phyloP scores from a whole-genome alignment of 2,888 invertebrate genomes.

The Emmelina monodactyla region DNA sequence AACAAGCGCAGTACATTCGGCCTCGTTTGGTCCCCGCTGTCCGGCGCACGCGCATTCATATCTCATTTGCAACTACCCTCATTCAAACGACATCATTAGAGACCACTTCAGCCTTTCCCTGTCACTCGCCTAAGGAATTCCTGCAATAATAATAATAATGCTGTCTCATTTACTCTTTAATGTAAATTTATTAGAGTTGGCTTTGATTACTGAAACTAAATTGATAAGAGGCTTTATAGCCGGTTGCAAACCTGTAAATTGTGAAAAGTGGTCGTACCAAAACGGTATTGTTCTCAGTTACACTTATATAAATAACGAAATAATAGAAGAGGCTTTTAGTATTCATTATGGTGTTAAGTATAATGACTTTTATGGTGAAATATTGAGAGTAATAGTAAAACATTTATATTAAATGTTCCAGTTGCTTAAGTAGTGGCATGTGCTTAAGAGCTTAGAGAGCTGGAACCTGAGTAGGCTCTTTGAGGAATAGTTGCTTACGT shows the following conservation, averaged over 20 bases:
- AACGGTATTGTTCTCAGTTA: too few relatives aligned
- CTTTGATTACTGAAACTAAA: not conserved
- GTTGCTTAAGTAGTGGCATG: too few relatives aligned
- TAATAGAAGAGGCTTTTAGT: too few relatives aligned
- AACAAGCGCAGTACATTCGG: not conserved
- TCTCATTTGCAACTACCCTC: conserved; percentile 34
- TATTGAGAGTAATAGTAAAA: too few relatives aligned
- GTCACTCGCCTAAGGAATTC: conserved; percentile 18
- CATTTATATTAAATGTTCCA: too few relatives aligned
- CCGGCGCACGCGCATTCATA: conserved; percentile 24
- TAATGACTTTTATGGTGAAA: too few relatives aligned
- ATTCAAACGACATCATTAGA: conserved; percentile 39
- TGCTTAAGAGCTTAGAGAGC: too few relatives aligned
- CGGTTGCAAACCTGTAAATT: not conserved
- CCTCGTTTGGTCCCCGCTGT: not conserved
- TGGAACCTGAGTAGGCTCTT: too few relatives aligned
- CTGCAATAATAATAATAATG: conserved; percentile 26
- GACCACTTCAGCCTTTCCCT: conserved; percentile 21
- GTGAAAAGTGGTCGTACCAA: too few relatives aligned
- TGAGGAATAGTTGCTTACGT: too few relatives aligned
- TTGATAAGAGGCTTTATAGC: not conserved
- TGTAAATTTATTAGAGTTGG: conserved; percentile 1
- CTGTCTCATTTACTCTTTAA: conserved; percentile 20
- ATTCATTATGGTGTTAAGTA: too few relatives aligned
- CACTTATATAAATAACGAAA: too few relatives aligned